These are phyloP conservation scores for Tenthredo scrophulariae DNA, from an alignment of 2,888 invertebrate genomes.

Conservation along the genomic window DNA sequence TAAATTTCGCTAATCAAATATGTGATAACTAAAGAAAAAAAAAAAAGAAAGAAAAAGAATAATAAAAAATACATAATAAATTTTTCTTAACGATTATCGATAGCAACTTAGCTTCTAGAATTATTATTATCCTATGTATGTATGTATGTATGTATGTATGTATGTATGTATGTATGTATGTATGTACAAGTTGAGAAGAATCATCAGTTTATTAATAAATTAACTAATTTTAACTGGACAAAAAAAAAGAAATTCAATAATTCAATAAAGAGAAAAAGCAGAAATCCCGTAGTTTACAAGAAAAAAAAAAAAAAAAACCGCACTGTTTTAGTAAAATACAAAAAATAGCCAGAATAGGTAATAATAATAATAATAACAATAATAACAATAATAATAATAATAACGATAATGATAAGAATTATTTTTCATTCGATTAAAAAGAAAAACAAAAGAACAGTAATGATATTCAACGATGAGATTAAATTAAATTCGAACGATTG, in stretches of 20 bases:
- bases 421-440: background rate
- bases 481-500: background rate
- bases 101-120: conserved; percentile 6
- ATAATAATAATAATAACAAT: background rate
- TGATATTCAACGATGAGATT: background rate
- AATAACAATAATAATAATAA: background rate
- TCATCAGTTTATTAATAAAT: conserved; percentile 1
- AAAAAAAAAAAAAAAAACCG: too few species aligned
- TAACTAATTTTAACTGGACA: background rate
- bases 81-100: background rate
- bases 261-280: background rate
- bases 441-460: background rate
- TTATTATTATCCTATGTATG: background rate
- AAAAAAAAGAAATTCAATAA: background rate
- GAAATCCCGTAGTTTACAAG: background rate
- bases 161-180: background rate
- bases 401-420: background rate
- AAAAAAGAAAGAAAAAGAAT: background rate
- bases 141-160: background rate
- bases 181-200: background rate
- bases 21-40: background rate
- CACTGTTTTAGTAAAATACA: background rate
- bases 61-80: background rate
- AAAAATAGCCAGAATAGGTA: background rate
- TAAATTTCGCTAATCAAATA: background rate